phyloP scores from a whole-genome alignment of 2,888 invertebrate genomes.

The Ametastegia equiseti region DNA sequence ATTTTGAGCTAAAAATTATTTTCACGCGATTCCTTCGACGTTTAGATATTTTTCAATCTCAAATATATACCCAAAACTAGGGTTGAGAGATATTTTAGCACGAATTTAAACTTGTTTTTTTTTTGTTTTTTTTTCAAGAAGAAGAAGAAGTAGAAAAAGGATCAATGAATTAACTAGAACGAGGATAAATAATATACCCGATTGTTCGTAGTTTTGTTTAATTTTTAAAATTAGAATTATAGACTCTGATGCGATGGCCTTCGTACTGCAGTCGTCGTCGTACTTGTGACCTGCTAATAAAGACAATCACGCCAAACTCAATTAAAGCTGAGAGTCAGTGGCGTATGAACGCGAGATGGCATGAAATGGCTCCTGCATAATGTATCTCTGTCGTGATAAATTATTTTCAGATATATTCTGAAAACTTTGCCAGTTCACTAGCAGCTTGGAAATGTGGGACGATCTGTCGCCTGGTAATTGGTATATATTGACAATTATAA shows the following conservation, averaged over 20 bases:
- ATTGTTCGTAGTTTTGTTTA: neutral
- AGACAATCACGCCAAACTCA: constrained; percentile 38
- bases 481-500: neutral
- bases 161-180: neutral
- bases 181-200: no score
- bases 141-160: neutral
- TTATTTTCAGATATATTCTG: neutral
- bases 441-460: neutral
- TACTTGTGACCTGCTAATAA: constrained; percentile 19
- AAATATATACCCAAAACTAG: neutral
- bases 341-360: neutral
- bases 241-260: neutral
- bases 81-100: neutral
- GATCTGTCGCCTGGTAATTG: neutral
- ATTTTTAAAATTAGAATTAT: neutral
- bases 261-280: neutral
- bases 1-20: neutral
- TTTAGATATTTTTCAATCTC: neutral
- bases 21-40: neutral
- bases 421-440: neutral
- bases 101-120: neutral
- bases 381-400: neutral
- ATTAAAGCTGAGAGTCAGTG: constrained; percentile 18
- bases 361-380: neutral
- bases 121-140: neutral